Conservation (phyloP, 2,113 vertebrate genomes). For the Phoenicopterus ruber region DNA sequence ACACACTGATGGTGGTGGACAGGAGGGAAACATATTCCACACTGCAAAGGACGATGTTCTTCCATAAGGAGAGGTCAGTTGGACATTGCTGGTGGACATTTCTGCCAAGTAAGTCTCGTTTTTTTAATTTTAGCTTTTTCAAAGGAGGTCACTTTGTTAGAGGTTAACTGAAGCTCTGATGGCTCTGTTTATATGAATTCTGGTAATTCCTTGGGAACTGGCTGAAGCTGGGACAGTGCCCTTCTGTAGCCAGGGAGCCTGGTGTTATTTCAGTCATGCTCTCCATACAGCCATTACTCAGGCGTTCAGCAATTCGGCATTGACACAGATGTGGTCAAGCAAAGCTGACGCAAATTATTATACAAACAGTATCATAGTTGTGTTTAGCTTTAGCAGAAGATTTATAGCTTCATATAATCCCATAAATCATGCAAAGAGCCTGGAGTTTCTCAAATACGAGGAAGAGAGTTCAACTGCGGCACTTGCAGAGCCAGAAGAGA, state of each 20-base stretch:
- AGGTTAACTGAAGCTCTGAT: not conserved
- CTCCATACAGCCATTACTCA: not conserved
- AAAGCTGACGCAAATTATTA: not conserved
- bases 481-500: not conserved
- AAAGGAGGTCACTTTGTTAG: not conserved
- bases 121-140: not conserved
- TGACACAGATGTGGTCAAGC: not conserved
- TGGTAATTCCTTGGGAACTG: not conserved
- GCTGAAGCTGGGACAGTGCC: not conserved
- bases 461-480: not conserved
- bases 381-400: not conserved
- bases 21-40: not conserved
- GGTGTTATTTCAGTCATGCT: not conserved
- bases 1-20: accelerated
- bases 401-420: not conserved
- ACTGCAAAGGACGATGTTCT: not conserved
- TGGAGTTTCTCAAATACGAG: not conserved
- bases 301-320: not conserved
- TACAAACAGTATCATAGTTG: not conserved
- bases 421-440: slow-evolving; percentile 1
- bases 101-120: not conserved
- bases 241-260: not conserved
- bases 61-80: not conserved
- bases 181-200: not conserved
- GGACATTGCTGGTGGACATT: not conserved